phyloP scores from a whole-genome alignment of 2,113 vertebrate genomes.

The Eurystomus gularis region DNA sequence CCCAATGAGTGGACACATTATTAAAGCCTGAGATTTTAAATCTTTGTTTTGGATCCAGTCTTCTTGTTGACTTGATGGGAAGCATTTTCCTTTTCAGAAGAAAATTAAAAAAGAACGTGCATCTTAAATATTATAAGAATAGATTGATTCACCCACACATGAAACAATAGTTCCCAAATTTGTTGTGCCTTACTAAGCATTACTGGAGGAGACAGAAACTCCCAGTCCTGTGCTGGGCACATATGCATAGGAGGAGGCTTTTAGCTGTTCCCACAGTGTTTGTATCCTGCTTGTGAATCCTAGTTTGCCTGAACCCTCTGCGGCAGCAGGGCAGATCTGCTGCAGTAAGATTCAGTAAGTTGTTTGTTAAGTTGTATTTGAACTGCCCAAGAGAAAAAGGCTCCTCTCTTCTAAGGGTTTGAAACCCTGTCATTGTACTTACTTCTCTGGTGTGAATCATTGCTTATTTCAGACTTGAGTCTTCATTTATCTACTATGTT shows the following conservation, averaged over 20 bases:
- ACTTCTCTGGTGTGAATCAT: neutral
- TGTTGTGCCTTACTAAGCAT: neutral
- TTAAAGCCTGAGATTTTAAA: neutral
- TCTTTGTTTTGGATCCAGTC: neutral
- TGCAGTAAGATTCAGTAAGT: neutral
- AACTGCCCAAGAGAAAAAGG: neutral
- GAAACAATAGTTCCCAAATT: neutral
- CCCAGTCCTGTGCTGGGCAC: neutral
- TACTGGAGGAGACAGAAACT: neutral
- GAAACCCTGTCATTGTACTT: neutral
- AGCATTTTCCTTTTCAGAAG: neutral
- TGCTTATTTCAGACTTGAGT: neutral
- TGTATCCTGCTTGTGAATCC: neutral
- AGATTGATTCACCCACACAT: neutral
- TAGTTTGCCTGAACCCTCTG: neutral
- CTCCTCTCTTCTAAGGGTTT: neutral
- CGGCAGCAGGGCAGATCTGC: neutral
- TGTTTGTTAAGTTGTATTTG: neutral
- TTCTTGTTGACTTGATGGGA: neutral
- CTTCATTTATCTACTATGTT: neutral
- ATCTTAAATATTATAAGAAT: neutral
- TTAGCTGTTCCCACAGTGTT: neutral
- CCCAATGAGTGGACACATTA: rapidly evolving
- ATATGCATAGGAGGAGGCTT: neutral
- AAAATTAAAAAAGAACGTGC: neutral